A percentile compares a stretch with the other conserved stretches of the same genome.
phyloP scores from a whole-genome alignment of 2,797 vertebrate species.

The Ciconia nigra region DNA sequence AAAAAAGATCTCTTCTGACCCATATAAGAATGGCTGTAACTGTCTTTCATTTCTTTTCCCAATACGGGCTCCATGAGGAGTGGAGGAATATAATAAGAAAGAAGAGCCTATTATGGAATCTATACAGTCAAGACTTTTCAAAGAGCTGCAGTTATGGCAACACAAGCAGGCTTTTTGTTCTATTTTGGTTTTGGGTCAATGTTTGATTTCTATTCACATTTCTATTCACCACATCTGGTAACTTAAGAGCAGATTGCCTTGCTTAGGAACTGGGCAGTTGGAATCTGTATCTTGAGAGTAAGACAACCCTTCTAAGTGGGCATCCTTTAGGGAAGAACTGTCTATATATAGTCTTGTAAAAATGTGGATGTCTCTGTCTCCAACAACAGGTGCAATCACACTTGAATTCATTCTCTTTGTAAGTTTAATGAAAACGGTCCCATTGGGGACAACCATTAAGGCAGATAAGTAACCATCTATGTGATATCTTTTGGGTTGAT shows the following conservation, averaged over 20 bases:
- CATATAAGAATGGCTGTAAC: background rate
- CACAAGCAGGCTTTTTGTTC: background rate
- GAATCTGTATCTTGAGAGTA: background rate
- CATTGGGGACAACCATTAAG: background rate
- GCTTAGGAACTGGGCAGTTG: background rate
- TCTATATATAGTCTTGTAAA: background rate
- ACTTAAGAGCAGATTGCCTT: background rate
- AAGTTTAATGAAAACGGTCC: background rate
- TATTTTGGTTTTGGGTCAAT: background rate
- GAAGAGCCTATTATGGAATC: background rate
- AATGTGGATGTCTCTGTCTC: background rate
- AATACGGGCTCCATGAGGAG: background rate
- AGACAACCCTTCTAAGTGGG: background rate
- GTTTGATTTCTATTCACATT: background rate
- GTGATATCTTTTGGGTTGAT: background rate
- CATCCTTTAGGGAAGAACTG: background rate
- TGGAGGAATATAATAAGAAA: background rate
- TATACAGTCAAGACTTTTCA: background rate
- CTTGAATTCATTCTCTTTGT: background rate
- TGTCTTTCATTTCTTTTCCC: background rate
- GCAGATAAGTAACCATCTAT: background rate
- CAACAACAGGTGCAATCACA: background rate
- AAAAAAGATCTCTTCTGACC: background rate
- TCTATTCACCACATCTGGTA: background rate
- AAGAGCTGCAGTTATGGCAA: background rate